Percentiles rank a stretch among this genome's conserved stretches.
Evolutionary conservation across 2,797 vertebrate species (phyloP).

Genomic region (Acanthurus tractus): DNA sequence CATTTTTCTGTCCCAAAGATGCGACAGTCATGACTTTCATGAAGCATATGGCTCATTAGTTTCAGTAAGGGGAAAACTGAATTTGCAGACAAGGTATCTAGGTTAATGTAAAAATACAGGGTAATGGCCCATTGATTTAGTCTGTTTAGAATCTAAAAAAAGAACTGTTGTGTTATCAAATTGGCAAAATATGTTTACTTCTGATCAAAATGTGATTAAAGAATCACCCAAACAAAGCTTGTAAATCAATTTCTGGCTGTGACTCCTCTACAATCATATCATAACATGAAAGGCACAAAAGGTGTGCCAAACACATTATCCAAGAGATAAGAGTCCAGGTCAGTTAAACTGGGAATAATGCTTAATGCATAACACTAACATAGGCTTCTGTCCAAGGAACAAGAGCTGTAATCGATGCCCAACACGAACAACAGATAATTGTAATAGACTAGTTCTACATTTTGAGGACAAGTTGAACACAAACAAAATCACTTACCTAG

Average conservation of each 20-base stretch:
- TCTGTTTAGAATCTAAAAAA: background rate
- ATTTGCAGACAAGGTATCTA: background rate
- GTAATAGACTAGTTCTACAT: conserved; percentile 42
- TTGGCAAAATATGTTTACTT: background rate
- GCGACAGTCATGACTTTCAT: background rate
- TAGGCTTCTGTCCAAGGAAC: background rate
- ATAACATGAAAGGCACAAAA: conserved; percentile 20
- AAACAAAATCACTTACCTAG: conserved; percentile 8
- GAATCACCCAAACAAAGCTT: background rate
- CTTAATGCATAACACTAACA: background rate
- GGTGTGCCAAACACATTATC: conserved; percentile 11
- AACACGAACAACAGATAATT: conserved; percentile 46
- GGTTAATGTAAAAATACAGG: background rate
- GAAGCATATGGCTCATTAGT: background rate
- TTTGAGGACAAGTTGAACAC: conserved; percentile 27
- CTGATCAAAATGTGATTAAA: background rate
- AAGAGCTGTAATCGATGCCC: background rate
- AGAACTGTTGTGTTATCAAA: too few species aligned
- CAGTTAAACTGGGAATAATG: background rate
- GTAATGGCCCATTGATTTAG: background rate
- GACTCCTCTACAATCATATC: background rate
- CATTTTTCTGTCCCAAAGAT: background rate
- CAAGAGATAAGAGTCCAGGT: conserved; percentile 3
- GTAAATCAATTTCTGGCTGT: background rate
- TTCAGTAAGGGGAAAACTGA: background rate